phyloP scores from a whole-genome alignment of 92 coral and sea anemone species.

The Plumapathes pennacea region DNA sequence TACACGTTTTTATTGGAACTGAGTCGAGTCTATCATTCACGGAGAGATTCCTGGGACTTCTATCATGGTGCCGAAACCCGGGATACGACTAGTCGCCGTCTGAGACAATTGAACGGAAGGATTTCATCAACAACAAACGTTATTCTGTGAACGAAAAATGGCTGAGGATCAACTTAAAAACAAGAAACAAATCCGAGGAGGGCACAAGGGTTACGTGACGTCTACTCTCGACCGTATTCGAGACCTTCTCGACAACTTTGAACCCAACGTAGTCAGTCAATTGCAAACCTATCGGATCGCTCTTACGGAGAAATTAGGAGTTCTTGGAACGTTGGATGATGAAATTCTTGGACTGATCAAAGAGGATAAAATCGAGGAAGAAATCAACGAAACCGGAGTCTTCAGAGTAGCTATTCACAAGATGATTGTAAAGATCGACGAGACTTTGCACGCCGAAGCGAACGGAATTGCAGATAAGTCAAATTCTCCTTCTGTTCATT shows the following conservation, averaged over 20 bases:
- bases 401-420: slow-evolving; percentile 11
- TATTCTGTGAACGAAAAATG: no score
- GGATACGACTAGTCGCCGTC: no score
- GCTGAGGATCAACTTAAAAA: slow-evolving; percentile 32
- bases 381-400: slow-evolving; percentile 10
- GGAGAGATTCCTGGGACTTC: no score
- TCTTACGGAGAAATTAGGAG: slow-evolving; percentile 24
- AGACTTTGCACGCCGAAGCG: background rate
- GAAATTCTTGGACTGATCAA: slow-evolving; percentile 15
- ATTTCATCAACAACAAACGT: no score
- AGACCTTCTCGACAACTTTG: slow-evolving; percentile 6
- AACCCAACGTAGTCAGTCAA: slow-evolving; percentile 1
- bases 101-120: no score
- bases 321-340: slow-evolving; percentile 26
- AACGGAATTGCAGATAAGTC: background rate
- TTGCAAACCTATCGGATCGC: slow-evolving; percentile 36
- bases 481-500: background rate
- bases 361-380: slow-evolving; percentile 15
- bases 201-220: slow-evolving; percentile 20
- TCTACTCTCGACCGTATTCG: slow-evolving; percentile 7
- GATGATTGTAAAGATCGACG: slow-evolving; percentile 11
- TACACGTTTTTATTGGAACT: no score
- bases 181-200: slow-evolving; percentile 21
- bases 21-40: no score
- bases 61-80: no score